Evolutionary conservation across 2,113 vertebrate species (phyloP).

Genomic region (Sebastes fasciatus): DNA sequence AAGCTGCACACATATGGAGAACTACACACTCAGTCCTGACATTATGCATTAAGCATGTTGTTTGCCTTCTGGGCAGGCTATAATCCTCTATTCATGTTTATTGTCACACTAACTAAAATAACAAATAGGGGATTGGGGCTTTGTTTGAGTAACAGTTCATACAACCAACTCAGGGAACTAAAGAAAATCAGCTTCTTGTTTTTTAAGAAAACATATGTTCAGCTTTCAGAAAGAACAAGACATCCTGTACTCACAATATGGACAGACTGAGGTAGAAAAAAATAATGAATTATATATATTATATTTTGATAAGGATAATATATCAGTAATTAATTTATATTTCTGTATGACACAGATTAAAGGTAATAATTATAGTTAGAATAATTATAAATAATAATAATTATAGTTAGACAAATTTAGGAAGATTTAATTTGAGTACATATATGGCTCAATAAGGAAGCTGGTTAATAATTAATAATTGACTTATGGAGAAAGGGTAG

Average conservation of each 20-base stretch:
- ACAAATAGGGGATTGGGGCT: not conserved
- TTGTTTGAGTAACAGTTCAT: not conserved
- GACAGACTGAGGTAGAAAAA: not conserved
- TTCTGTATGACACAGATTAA: too few relatives aligned
- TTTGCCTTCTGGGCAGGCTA: not conserved
- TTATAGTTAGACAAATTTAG: too few relatives aligned
- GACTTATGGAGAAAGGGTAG: too few relatives aligned
- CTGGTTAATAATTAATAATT: too few relatives aligned
- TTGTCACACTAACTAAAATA: not conserved
- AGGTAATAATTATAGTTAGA: too few relatives aligned
- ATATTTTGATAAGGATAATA: too few relatives aligned
- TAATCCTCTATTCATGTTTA: not conserved
- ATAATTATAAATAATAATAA: too few relatives aligned
- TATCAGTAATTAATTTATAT: too few relatives aligned
- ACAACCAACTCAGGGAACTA: not conserved
- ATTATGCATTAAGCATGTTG: not conserved
- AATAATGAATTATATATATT: too few relatives aligned
- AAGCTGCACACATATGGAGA: not conserved
- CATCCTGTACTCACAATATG: not conserved
- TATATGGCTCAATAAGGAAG: too few relatives aligned
- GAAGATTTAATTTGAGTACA: too few relatives aligned
- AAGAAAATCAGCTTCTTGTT: not conserved
- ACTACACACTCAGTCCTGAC: not conserved
- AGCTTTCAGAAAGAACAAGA: not conserved
- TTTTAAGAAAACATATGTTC: not conserved